Conservation (phyloP, 30 jellyfish, hydroid and myxozoan genomes). For the Hydra vulgaris region DNA sequence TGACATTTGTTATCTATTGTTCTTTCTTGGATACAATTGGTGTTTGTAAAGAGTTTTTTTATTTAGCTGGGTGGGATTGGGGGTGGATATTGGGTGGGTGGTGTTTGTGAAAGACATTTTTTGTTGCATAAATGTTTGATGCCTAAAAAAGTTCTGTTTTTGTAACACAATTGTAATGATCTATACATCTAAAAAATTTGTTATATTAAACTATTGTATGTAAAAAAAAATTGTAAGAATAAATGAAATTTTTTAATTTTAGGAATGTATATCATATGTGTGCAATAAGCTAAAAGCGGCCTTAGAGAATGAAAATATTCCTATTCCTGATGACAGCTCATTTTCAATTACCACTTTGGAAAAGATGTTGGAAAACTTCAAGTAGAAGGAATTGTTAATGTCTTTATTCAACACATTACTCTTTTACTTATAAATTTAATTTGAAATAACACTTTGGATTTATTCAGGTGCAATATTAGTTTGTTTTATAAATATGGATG, state of each 20-base stretch:
- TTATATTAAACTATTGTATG: too few species aligned
- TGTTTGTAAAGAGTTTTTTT: too few species aligned
- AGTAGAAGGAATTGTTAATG: slow-evolving; percentile 12
- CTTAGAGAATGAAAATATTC: slow-evolving; percentile 1
- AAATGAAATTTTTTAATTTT: background rate
- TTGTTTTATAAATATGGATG: slow-evolving; percentile 54
- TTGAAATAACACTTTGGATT: background rate
- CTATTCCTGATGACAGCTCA: background rate
- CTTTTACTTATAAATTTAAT: too few species aligned
- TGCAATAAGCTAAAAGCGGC: background rate
- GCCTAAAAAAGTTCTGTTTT: too few species aligned
- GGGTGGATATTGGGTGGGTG: too few species aligned
- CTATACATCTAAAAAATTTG: too few species aligned
- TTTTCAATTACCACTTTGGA: slow-evolving; percentile 2
- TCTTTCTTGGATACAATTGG: too few species aligned
- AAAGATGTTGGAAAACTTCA: slow-evolving; percentile 30
- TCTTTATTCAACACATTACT: background rate
- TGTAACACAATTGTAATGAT: too few species aligned
- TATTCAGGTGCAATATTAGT: slow-evolving; percentile 41
- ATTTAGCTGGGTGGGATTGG: too few species aligned
- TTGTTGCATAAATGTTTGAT: too few species aligned
- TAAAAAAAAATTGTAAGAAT: too few species aligned
- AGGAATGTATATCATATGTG: slow-evolving; percentile 18
- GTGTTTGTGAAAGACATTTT: too few species aligned
- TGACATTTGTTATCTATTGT: slow-evolving; percentile 3